Percentiles rank a stretch among this genome's conserved stretches.
Conservation (phyloP, 1,140 invertebrate species). For the Thrips palmi region DNA sequence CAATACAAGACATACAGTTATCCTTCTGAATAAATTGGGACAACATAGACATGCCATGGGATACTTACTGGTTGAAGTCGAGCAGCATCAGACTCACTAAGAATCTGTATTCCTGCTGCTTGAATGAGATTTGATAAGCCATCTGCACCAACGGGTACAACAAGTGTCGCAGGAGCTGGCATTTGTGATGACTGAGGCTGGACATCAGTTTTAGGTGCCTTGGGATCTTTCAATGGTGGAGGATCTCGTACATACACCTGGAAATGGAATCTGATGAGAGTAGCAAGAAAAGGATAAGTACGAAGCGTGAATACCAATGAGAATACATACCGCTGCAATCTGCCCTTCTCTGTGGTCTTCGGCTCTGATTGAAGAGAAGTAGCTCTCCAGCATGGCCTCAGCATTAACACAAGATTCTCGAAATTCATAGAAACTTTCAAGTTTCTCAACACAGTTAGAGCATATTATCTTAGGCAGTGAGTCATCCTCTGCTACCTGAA, state of each 20-base stretch:
- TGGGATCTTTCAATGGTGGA: too few relatives aligned
- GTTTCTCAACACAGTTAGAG: conserved; percentile 36
- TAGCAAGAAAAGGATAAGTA: conserved; percentile 6
- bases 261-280: too few relatives aligned
- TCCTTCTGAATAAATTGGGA: neutral
- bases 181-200: neutral
- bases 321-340: conserved; percentile 26
- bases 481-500: conserved; percentile 43
- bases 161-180: too few relatives aligned
- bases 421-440: conserved; percentile 40
- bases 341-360: conserved; percentile 43
- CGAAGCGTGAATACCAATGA: neutral
- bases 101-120: conserved; percentile 30
- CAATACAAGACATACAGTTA: too few relatives aligned
- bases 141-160: conserved; percentile 22
- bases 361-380: conserved; percentile 37
- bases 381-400: conserved; percentile 44
- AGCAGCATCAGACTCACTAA: conserved; percentile 25
- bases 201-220: too few relatives aligned
- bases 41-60: conserved; percentile 26
- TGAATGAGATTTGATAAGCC: conserved; percentile 26
- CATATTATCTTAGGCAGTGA: conserved; percentile 52
- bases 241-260: too few relatives aligned
- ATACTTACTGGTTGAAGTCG: conserved; percentile 30
- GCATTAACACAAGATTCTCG: conserved; percentile 42